Conservation (phyloP, 2,888 invertebrate genomes). For the Tetrapedia diversipes region DNA sequence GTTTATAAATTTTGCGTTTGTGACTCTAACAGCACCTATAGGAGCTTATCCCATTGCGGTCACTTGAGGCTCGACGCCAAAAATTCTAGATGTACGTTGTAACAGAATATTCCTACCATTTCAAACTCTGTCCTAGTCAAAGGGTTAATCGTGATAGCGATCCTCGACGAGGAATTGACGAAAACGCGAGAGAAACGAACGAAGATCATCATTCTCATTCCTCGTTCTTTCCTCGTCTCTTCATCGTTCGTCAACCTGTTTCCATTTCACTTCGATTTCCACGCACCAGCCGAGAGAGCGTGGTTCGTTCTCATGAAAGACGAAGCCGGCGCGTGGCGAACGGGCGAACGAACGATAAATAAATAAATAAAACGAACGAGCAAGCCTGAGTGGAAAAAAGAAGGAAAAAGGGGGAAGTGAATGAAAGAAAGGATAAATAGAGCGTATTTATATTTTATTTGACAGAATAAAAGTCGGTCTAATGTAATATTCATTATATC, state of each 20-base stretch:
- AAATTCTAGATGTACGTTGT: no score
- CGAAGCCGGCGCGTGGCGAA: no score
- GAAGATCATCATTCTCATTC: neutral
- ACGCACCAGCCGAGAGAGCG: neutral
- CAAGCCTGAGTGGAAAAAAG: no score
- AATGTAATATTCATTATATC: conserved; percentile 67
- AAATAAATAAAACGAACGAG: no score
- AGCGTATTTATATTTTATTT: conserved; percentile 56
- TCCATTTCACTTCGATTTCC: neutral
- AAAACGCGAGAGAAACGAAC: conserved; percentile 1
- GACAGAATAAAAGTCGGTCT: conserved; percentile 63
- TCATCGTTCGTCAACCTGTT: no score
- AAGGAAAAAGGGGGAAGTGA: neutral
- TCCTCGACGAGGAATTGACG: no score
- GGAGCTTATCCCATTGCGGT: no score
- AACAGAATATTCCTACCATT: no score
- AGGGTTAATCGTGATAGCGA: neutral
- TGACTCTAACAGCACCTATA: no score
- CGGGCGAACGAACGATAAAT: neutral
- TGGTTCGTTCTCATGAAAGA: neutral
- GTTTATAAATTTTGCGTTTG: no score
- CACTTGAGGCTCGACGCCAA: no score
- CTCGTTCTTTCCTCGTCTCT: neutral
- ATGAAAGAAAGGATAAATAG: conserved; percentile 20
- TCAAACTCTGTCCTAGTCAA: no score